These are phyloP conservation scores for Callipepla squamata DNA, from an alignment of 2,113 vertebrate genomes.

Conservation along the genomic window DNA sequence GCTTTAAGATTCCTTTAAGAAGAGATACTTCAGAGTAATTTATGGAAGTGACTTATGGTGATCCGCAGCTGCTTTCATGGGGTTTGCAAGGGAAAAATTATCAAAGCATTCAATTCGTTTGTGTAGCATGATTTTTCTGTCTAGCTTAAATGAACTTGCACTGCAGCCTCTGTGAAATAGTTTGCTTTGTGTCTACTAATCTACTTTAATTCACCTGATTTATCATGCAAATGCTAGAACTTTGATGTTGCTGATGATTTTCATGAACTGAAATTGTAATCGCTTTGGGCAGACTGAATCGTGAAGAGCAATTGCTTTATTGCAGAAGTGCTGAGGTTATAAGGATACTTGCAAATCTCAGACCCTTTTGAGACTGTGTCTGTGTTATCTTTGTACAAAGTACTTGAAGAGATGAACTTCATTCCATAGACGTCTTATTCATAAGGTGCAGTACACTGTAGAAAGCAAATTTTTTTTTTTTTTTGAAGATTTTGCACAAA, in stretches of 20 bases:
- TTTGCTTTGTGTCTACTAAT: constrained; percentile 85
- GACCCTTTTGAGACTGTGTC: constrained; percentile 80
- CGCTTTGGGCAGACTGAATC: constrained; percentile 78
- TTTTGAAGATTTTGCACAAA: constrained; percentile 69
- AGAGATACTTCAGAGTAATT: constrained; percentile 91
- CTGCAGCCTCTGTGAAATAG: constrained; percentile 86
- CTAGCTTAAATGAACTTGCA: constrained; percentile 88
- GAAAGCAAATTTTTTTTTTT: constrained; percentile 35
- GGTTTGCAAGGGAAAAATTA: constrained; percentile 71
- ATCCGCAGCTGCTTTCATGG: constrained; percentile 74
- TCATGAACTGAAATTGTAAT: constrained; percentile 79
- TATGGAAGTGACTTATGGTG: constrained; percentile 76
- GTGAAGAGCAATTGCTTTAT: constrained; percentile 76
- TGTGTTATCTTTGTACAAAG: constrained; percentile 82
- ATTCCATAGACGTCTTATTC: constrained; percentile 79
- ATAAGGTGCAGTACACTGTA: constrained; percentile 67
- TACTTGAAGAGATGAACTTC: constrained; percentile 88
- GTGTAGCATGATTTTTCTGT: constrained; percentile 77
- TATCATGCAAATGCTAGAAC: constrained; percentile 84
- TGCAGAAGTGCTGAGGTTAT: constrained; percentile 78
- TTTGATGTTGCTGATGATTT: constrained; percentile 82
- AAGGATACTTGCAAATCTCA: constrained; percentile 73
- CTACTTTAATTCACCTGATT: constrained; percentile 83
- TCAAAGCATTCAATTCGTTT: constrained; percentile 77
- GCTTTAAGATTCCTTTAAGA: constrained; percentile 98